These are phyloP conservation scores for Synodontis membranacea DNA, from an alignment of 2,113 vertebrate species.

Conservation along the genomic window DNA sequence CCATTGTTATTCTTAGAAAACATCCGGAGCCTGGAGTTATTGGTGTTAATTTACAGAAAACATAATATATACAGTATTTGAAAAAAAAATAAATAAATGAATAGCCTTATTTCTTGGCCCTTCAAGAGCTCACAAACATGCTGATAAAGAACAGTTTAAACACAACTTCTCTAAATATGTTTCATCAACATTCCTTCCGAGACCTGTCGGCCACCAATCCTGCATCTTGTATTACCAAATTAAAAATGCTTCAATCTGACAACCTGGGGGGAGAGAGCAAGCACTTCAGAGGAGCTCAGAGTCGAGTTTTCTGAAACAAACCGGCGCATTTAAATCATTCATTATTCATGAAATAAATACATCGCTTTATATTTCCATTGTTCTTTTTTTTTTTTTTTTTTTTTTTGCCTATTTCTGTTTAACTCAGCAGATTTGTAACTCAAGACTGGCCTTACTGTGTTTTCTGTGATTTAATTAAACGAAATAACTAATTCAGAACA, in stretches of 20 bases:
- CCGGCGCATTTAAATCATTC: not conserved
- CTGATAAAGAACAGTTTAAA: not conserved
- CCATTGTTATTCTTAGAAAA: not conserved
- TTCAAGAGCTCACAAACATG: not conserved
- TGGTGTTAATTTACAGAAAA: not conserved
- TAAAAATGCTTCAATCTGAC: not conserved
- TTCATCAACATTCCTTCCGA: not conserved
- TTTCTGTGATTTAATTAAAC: not conserved
- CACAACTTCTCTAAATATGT: not conserved
- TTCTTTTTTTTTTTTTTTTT: not conserved
- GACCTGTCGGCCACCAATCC: not conserved
- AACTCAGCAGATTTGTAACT: not conserved
- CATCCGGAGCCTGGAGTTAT: not conserved
- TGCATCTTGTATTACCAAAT: not conserved
- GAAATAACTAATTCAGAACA: not conserved
- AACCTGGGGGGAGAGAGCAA: not conserved
- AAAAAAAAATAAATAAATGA: too few relatives aligned
- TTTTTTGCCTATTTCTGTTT: not conserved
- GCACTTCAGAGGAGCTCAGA: not conserved
- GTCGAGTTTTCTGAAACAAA: not conserved
- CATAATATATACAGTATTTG: not conserved
- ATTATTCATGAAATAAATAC: not conserved
- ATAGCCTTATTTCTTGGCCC: not conserved
- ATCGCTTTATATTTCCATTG: not conserved
- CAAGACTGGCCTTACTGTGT: not conserved